Conservation (phyloP, 2,113 vertebrate species). For the Tichodroma muraria region DNA sequence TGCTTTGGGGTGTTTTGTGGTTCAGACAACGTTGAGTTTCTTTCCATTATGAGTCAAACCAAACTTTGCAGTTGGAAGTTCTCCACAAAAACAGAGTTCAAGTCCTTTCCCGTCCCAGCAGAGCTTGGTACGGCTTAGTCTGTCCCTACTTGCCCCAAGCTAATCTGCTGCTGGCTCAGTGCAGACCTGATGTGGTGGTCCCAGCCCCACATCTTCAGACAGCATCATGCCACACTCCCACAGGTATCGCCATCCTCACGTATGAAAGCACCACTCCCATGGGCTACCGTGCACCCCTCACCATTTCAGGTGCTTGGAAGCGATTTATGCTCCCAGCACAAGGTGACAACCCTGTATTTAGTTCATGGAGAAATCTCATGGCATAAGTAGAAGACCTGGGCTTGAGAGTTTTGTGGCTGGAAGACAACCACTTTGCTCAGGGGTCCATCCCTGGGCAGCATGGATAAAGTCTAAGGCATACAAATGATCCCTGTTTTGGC, state of each 20-base stretch:
- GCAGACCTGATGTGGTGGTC: neutral
- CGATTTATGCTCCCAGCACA: neutral
- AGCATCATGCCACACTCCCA: neutral
- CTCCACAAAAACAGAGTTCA: neutral
- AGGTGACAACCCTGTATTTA: neutral
- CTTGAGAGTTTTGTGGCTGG: neutral
- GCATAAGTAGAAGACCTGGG: neutral
- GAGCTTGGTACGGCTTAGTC: neutral
- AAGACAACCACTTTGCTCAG: neutral
- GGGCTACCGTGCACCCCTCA: rapidly evolving
- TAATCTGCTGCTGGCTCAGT: neutral
- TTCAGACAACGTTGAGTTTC: neutral
- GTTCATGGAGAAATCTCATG: neutral
- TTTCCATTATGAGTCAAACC: neutral
- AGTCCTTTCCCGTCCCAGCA: neutral
- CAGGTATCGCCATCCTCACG: neutral
- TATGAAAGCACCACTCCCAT: neutral
- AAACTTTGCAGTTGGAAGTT: neutral
- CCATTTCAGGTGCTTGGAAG: neutral
- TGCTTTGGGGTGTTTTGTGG: neutral
- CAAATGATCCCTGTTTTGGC: rapidly evolving
- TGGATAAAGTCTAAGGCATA: neutral
- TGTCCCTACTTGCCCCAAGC: rapidly evolving
- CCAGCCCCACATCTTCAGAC: neutral
- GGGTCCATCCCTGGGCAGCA: neutral